Percentiles rank a stretch among this genome's conserved stretches.
Evolutionary conservation across 2,888 invertebrate species (phyloP).

Genomic region (Cryptus armator): DNA sequence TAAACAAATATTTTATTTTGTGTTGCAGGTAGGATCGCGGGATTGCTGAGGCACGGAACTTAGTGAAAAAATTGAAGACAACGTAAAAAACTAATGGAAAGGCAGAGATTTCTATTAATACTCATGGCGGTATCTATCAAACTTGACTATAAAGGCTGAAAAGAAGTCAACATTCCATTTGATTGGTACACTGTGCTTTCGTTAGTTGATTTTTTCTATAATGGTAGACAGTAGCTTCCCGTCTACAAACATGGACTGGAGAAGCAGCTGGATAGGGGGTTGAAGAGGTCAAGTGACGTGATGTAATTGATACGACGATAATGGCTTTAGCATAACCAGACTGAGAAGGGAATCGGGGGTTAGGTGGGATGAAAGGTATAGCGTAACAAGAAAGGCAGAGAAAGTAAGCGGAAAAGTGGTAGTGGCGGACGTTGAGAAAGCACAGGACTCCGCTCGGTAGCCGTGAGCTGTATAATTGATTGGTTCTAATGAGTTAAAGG

Average conservation of each 20-base stretch:
- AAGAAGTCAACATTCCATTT: neutral
- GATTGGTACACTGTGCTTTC: neutral
- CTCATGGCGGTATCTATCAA: neutral
- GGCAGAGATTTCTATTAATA: neutral
- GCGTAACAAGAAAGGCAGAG: slow-evolving; percentile 46
- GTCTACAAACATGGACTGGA: neutral
- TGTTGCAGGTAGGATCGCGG: slow-evolving; percentile 64
- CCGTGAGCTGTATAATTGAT: slow-evolving; percentile 81
- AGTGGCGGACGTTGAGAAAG: slow-evolving; percentile 46
- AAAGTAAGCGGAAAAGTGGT: slow-evolving; percentile 58
- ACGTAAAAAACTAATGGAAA: neutral
- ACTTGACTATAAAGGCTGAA: slow-evolving; percentile 6
- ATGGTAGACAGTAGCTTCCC: neutral
- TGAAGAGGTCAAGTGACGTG: slow-evolving; percentile 45
- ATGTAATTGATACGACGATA: slow-evolving; percentile 54
- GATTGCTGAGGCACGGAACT: neutral
- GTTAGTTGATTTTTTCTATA: neutral
- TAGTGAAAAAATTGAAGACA: neutral
- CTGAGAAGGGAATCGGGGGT: slow-evolving; percentile 37
- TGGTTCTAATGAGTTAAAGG: slow-evolving; percentile 84
- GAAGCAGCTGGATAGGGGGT: neutral
- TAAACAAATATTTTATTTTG: slow-evolving; percentile 29
- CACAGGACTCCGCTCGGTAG: slow-evolving; percentile 47
- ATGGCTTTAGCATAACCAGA: slow-evolving; percentile 43
- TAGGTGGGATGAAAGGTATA: slow-evolving; percentile 36